Evolutionary conservation across 2,888 invertebrate genomes (phyloP).

Genomic region (Philereme vetulata): DNA sequence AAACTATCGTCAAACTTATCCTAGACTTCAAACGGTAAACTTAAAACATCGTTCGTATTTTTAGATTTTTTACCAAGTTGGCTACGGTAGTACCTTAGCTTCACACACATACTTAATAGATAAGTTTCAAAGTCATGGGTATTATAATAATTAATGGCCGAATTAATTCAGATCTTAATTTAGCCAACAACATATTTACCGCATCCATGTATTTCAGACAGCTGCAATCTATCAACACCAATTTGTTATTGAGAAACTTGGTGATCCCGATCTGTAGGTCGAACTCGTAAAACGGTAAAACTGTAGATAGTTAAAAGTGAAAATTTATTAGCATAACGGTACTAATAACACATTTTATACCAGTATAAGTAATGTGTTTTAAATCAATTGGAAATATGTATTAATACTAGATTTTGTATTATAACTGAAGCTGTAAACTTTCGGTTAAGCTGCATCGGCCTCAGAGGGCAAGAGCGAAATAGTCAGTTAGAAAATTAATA

Average conservation of each 20-base stretch:
- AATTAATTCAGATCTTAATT: neutral
- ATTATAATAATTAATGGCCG: neutral
- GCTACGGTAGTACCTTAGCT: too few relatives aligned
- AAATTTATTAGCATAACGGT: conserved; percentile 16
- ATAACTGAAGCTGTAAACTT: neutral
- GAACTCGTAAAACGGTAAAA: conserved; percentile 13
- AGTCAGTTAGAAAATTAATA: too few relatives aligned
- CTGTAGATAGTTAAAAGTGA: conserved; percentile 14
- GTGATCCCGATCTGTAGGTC: conserved; percentile 11
- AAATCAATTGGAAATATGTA: too few relatives aligned
- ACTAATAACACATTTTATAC: neutral
- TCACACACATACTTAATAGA: too few relatives aligned
- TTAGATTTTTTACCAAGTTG: too few relatives aligned
- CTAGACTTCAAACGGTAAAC: too few relatives aligned
- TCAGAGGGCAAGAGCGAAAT: too few relatives aligned
- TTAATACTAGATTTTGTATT: too few relatives aligned
- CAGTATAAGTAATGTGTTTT: too few relatives aligned
- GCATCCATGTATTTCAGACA: conserved; percentile 6
- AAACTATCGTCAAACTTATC: too few relatives aligned
- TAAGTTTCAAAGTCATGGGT: neutral
- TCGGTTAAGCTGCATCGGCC: too few relatives aligned
- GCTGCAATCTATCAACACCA: conserved; percentile 14
- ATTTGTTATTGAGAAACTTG: conserved; percentile 16
- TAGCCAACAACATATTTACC: conserved; percentile 3
- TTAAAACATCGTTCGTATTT: too few relatives aligned